Evolutionary conservation across 2,888 invertebrate genomes (phyloP), one percentile per base, ranked within the genome.

Genomic region (Erebia epiphron): DNA sequence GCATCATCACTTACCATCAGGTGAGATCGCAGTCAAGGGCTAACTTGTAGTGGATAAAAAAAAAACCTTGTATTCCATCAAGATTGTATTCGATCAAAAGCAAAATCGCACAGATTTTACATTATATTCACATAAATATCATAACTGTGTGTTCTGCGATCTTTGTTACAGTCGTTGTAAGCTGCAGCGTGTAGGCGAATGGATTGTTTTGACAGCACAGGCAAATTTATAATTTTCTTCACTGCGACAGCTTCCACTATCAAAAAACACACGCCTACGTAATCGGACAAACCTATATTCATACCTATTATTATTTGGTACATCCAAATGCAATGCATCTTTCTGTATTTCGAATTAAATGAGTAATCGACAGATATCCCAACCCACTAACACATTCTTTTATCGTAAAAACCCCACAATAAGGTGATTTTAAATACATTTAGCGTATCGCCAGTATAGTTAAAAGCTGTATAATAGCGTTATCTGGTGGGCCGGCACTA

Each of bases 381-480:
- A 78, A 74, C 79, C 78, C 79, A 80, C 79, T 80, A 80, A 80
- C 76, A 79, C 78, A 82, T 82, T 79, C 78, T 76, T 81, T 79
- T 78, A 78, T 82, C 80, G 79, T 82, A 83, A 86, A 84, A 86
- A 84, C 80, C 80, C 83, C 80, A 86, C 86, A 86, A 86, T 87
- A 86, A 86, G 86, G 83, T 85, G 87, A 86, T 90, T 88, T 88
- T 84, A 88, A 80, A 87, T 87, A 90, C 90, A 91, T 91, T 92
- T 92, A 91, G 90, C 90, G 91, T 91, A 92, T 91, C 91, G 83
- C 79, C 77, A 86, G 83, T 91, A 90, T 93, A 93, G 92, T 93
- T 93, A 92, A 92, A 92, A 93, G 92, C 92, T 90, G 90, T 90
- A 91, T 93, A 92, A 93, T 93, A 90, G 92, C 88, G 90, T 92